These are phyloP conservation scores for Nudaria mundana DNA, from an alignment of 2,888 invertebrate genomes.

Conservation along the genomic window DNA sequence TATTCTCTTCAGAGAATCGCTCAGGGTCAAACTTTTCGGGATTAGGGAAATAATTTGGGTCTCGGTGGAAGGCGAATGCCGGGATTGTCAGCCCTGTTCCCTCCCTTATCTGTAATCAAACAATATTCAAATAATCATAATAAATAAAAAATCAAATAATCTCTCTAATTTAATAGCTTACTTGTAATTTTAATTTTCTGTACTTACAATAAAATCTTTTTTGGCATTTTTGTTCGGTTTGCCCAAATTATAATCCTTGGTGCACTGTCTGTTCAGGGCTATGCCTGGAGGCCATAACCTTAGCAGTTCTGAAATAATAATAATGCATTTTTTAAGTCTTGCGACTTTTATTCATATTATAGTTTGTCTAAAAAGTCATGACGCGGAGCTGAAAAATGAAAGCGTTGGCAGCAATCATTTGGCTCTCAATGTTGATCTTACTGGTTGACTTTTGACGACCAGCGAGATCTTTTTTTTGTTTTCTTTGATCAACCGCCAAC, in stretches of 20 bases:
- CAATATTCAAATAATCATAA: not conserved
- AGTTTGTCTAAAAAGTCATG: too few species aligned
- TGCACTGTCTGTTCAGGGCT: constrained; percentile 67
- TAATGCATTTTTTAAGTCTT: not conserved
- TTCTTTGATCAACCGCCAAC: too few species aligned
- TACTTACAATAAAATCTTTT: constrained; percentile 52
- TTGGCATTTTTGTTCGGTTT: constrained; percentile 43
- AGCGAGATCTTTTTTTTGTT: too few species aligned
- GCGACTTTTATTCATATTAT: not conserved
- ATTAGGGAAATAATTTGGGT: constrained; percentile 55
- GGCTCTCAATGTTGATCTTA: too few species aligned
- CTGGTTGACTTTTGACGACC: too few species aligned
- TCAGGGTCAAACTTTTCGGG: constrained; percentile 78
- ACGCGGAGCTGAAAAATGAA: too few species aligned
- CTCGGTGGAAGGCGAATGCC: constrained; percentile 16
- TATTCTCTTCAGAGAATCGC: constrained; percentile 79
- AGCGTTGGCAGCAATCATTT: too few species aligned
- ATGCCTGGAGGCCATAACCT: constrained; percentile 51
- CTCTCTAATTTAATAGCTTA: not conserved
- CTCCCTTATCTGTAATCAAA: constrained; percentile 19
- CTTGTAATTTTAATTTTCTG: too few species aligned
- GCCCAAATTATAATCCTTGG: constrained; percentile 72
- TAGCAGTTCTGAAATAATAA: constrained; percentile 50
- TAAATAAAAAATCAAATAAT: not conserved
- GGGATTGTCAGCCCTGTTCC: constrained; percentile 19